Base-by-base conservation (phyloP, 2,113 vertebrate genomes). In the Nibea coibor region DNA sequence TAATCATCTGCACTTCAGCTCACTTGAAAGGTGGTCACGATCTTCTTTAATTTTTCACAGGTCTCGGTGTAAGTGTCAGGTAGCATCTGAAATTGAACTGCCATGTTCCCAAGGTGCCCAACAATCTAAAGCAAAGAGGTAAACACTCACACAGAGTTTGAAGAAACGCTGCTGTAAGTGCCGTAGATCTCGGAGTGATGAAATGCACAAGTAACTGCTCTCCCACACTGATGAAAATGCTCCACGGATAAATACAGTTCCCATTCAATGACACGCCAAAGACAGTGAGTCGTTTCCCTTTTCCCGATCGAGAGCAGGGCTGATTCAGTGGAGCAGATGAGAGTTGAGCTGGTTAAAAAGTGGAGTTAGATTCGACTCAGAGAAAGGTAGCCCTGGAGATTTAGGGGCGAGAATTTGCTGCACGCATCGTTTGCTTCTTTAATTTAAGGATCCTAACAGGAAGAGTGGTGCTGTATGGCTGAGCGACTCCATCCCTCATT, bases 391-490 rank as follows among this genome's bases (percentile, higher is more conserved):
- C 93, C 92, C 91, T 85, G 87, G 94, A 94, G 93, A 92, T 92
- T 93, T 91, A 80, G 89, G 88, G 87, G 75, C 66, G 71, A 91
- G 88, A 92, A 93, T 94, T 90, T 92, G 85, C 88, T 92, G 81
- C 93, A 95, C 81, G 94, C 94, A 93, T 93, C 87, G 91, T 95
- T 95, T 94, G 87, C 88, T 93, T 91, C 94, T 95, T 94, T 96
- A 95, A 96, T 96, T 95, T 94, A 94, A 90, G 92, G 87, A 93
- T 94, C 86, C 93, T 91, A 90, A 94, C 92, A 92, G 89, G 88
- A 94, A 86, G 90, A 94, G 90, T 83, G 82, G 80, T 77, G 87
- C 87, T 93, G 74, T 87, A 92, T 90, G 94, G 94, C 90, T 95
- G 90, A 95, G 82, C 83, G 76, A 24, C 74, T 93, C 89, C 87